Base-by-base conservation (phyloP, 2,113 vertebrate genomes). In the Zosterops hypoxanthus region DNA sequence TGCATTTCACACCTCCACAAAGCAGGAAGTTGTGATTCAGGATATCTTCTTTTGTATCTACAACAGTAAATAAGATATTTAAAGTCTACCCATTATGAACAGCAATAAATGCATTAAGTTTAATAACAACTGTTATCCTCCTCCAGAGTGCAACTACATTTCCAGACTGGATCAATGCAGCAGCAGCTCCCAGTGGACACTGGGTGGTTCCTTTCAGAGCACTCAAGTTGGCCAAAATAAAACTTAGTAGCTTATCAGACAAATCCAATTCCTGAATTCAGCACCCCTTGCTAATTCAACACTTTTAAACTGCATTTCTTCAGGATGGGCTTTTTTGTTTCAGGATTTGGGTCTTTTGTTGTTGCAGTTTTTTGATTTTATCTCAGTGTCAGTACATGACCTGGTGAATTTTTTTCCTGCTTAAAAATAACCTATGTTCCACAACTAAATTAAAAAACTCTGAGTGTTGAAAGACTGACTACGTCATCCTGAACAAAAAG, bases 91-190 rank as follows among this genome's bases (percentile, higher is more conserved):
- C 13, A 19, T n/a, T 28, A 41, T 8, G 36, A 75, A 64, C 14
- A 82, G 12, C 61, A 77, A 21, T 13, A 69, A 80, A 33, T 11
- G 47, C 6, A 55, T 22, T 16, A 31, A 64, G 55, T 73, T 53
- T 41, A 68, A 60, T 13, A 33, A 61, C 53, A 55, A 42, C 34
- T 15, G 8, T 28, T 68, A 1, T 36, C 24, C 64, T 41, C 73
- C n/a, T 44, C 28, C 25, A 17, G 8, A 2, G 12, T 2, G 16
- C 0, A 0, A 56, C 36, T 14, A 17, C 10, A 26, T 41, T 53
- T n/a, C 18, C 44, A 23, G 47, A 9, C 44, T 16, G n/a, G 6
- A 29, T 18, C 13, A 31, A 11, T 1, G 39, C 56, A 50, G 33
- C 16, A 89, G 47, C 31, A 33, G 39, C 56, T 26, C 24, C 36